Base-by-base conservation (phyloP, 2,888 invertebrate genomes). In the Theretra japonica region DNA sequence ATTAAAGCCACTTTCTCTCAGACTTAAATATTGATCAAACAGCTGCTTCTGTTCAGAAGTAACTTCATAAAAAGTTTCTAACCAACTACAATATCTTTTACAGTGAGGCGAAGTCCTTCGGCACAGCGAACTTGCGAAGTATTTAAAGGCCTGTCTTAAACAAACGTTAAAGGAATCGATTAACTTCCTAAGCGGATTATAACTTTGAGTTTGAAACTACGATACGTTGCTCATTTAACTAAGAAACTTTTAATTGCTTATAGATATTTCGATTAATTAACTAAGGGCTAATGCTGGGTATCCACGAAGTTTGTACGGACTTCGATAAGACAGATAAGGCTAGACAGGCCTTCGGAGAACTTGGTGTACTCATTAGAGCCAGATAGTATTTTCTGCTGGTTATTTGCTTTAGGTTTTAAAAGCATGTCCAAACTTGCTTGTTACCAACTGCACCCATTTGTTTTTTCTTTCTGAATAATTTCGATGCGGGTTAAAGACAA, bases 171-270 rank as follows among this genome's bases (percentile, higher is more conserved):
- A 65, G 23, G 41, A 65, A 41, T 62, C 21, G 62, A 62, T 65
- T 65, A 48, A 48, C 41, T 65, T 65, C 48, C 41, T 65, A 65
- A 65, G 21, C 23, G 41, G 65, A 65, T 65, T 48, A 65, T 65
- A 65, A 65, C 65, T 65, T 65, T 48, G 8, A 23, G 25, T 23
- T 48, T 23, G 65, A 11, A 41, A 48, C 58, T 25, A 25, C 58
- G 25, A 41, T 19, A 15, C 62, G 21, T 23, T 15, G 62, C 21
- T 41, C 17, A 8, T 65, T 62, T 33, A 28, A 33, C 62, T 33
- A 4, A 7, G 62, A n/a, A 33, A 62, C n/a, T 62, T 62, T 62
- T 62, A 62, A 62, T 62, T 62, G 62, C 33, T 62, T 62, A n/a
- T 33, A 33, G 19, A 21, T 62, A 62, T 62, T 19, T 21, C 19